Evolutionary conservation across 2,888 invertebrate genomes (phyloP).

Genomic region (Germaria angustata): DNA sequence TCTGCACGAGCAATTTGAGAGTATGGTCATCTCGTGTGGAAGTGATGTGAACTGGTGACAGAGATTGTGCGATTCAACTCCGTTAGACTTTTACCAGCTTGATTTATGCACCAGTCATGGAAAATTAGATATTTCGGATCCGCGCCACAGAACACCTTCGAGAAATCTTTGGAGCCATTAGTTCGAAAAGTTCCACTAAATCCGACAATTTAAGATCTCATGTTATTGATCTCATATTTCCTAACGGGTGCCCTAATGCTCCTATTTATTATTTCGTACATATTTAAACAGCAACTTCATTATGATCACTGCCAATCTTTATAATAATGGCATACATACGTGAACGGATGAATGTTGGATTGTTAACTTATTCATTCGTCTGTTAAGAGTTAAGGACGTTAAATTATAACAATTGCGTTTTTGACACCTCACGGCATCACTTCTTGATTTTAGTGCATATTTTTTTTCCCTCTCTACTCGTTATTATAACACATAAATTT

Average conservation of each 20-base stretch:
- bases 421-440: conserved; percentile 66
- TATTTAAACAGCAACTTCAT: conserved; percentile 26
- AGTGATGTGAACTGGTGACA: no score
- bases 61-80: no score
- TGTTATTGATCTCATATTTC: background rate
- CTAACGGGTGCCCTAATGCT: conserved; percentile 20
- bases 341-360: conserved; percentile 21
- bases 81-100: no score
- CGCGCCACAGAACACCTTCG: no score
- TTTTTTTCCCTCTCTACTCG: conserved; percentile 8
- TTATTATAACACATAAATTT: conserved; percentile 41
- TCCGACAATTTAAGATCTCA: no score
- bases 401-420: conserved; percentile 66
- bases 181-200: no score
- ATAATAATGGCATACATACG: conserved; percentile 6
- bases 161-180: no score
- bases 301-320: background rate
- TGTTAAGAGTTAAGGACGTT: conserved; percentile 64
- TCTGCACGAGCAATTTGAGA: no score
- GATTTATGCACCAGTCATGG: no score
- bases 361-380: conserved; percentile 49
- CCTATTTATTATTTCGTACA: conserved; percentile 15
- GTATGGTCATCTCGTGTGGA: no score
- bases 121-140: no score
- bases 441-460: conserved; percentile 50